Conservation (phyloP, 2,113 vertebrate genomes). For the Menidia beryllina region DNA sequence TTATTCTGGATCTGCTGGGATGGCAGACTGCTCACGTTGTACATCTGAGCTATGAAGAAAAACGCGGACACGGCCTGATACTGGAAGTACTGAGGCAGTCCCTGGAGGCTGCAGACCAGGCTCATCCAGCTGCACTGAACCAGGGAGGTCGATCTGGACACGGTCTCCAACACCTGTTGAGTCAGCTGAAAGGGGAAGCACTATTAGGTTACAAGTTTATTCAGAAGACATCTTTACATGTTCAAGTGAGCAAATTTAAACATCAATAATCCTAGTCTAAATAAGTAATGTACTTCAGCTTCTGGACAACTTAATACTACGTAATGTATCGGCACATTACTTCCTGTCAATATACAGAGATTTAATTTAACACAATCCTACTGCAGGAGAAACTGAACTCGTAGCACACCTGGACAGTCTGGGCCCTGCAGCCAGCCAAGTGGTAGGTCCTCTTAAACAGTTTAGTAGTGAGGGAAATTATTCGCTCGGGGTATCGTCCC, state of each 20-base stretch:
- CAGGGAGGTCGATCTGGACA: conserved; percentile 55
- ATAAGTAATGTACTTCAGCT: too few relatives aligned
- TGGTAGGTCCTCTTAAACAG: conserved; percentile 83
- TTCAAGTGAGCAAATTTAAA: too few relatives aligned
- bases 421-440: conserved; percentile 78
- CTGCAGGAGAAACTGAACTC: conserved; percentile 32
- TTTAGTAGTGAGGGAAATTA: conserved; percentile 84
- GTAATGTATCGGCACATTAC: too few relatives aligned
- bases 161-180: conserved; percentile 60
- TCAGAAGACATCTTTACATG: too few relatives aligned
- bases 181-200: background rate
- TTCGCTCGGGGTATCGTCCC: conserved; percentile 76
- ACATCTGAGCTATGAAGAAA: conserved; percentile 84
- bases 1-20: conserved; percentile 78
- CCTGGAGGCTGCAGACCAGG: conserved; percentile 78
- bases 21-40: conserved; percentile 71
- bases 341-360: too few relatives aligned
- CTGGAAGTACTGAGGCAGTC: conserved; percentile 86
- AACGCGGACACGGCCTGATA: conserved; percentile 79
- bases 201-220: too few relatives aligned
- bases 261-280: too few relatives aligned
- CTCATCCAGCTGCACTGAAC: conserved; percentile 81
- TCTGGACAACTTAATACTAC: too few relatives aligned
- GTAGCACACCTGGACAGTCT: conserved; percentile 82
- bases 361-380: too few relatives aligned